Base-by-base conservation (phyloP, 2,113 vertebrate species). In the Brachypteracias leptosomus region DNA sequence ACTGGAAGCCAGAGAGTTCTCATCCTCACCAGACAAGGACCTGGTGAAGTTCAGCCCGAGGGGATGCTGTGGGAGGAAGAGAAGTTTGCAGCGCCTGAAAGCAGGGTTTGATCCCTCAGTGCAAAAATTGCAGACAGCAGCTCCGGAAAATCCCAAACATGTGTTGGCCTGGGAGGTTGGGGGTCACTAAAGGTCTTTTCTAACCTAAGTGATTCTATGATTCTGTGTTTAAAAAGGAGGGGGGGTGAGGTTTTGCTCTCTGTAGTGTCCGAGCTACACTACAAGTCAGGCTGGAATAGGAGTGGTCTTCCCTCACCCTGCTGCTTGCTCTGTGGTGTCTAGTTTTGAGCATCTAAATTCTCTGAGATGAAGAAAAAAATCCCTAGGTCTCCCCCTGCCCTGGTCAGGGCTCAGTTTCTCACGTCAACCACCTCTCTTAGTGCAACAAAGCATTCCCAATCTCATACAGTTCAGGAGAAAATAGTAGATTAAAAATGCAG, bases 401-500 rank as follows among this genome's bases (percentile, higher is more conserved):
- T 5, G 14, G 8, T 61, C 70, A 47, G 47, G 42, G 35, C 35
- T 55, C 72, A 29, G 13, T 44, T 75, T 35, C 38, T 70, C 61
- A 12, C 42, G 20, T 28, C 61, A 89, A 10, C 36, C 40, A 47
- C 12, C 0, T 6, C 33, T 79, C 38, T 33, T 21, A 79, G 44
- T 2, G 3, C 38, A 80, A 82, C 38, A 76, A 90, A 95, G 44
- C 29, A n/a, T 83, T 71, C 54, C 75, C 24, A 14, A 11, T 40
- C 58, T 62, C 55, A 31, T 10, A 6, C 10, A 12, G 62, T 82
- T 66, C 22, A 46, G 54, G 42, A 82, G 52, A 77, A 81, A 82
- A 85, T 1, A 73, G 36, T 54, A 55, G 62, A 73, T 84, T 94
- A 21, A 73, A 88, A 92, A 90, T 57, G 67, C 54, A 84, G 79